Evolutionary conservation across 53 echinoderm and acorn worm species (phyloP), one percentile per base, ranked within the genome.

Genomic region (Stichopus horrens): DNA sequence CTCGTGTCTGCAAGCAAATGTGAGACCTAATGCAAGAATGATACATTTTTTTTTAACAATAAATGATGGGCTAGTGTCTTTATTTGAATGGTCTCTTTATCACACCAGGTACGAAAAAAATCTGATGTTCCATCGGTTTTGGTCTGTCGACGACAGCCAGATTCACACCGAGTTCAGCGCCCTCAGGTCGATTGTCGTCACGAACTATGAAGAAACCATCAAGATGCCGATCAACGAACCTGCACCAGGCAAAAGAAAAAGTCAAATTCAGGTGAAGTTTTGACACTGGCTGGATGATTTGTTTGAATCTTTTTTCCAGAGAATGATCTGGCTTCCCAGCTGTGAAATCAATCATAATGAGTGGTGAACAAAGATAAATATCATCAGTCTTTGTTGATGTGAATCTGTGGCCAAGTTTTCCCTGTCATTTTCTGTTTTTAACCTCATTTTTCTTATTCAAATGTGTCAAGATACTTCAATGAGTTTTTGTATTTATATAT

Each of bases 201-300:
- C 98, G 76, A 97, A 97, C 78, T 95, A 88, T 88, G 98, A 97
- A 74, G 98, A 97, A 88, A 97, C 94, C 5, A 94, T 97, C 77
- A 97, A 95, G 89, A 92, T 97, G 95, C 95, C 95, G 0, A 92
- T 97, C 89, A 95, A 95, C 77, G 98, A 97, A 74, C 98, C 98
- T 1, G 98, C 95, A 21, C 88, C 89, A 54, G 94, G 98, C 20
- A 94, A 89, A 83, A 74, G 91, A 58, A 97, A 93, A 86, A 97
- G 98, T 66, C 98, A 97, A 79, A 95, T 97, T 23, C 98, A 97
- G 95, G 98, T 97, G 91, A 76, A 52, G 37, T 37, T 37, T 37
- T 37, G 37, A 2, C 0, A 37, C 37, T 37, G 37, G 37, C 37
- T 2, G 37, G 37, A 37, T 37, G 37, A 37, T 1, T 1, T 37